phyloP scores from a whole-genome alignment of 2,797 vertebrate species.

The Mus caroli region DNA sequence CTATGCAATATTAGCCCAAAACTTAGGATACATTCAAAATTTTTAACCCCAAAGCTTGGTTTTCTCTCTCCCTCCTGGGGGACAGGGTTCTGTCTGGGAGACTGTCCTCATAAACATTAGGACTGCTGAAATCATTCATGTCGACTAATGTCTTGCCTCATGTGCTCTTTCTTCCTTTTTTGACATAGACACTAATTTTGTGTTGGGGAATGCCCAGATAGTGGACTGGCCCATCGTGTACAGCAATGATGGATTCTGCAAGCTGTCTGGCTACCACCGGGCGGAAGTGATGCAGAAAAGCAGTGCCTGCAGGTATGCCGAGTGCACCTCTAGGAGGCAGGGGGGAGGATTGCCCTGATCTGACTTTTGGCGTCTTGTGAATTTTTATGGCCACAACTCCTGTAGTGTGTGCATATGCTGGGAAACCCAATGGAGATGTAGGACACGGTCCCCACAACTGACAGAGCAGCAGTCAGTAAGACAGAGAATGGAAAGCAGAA shows the following conservation, averaged over 20 bases:
- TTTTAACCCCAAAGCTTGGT: not conserved
- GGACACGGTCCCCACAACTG: not conserved
- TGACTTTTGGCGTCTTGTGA: not conserved
- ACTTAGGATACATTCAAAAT: slow-evolving; percentile 15
- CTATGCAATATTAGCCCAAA: no score
- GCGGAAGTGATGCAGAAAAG: slow-evolving; percentile 99
- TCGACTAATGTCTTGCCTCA: not conserved
- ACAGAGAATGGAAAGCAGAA: not conserved
- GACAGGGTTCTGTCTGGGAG: not conserved
- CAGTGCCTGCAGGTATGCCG: slow-evolving; percentile 97
- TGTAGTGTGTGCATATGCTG: not conserved
- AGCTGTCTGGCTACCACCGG: slow-evolving; percentile 96
- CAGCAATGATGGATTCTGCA: slow-evolving; percentile 99
- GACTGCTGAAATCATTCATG: slow-evolving; percentile 14
- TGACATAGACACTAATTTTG: slow-evolving; percentile 97
- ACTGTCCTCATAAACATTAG: not conserved
- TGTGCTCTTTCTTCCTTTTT: slow-evolving; percentile 74
- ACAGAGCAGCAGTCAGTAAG: not conserved
- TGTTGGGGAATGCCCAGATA: slow-evolving; percentile 98
- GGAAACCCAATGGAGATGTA: not conserved
- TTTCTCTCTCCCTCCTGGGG: not conserved
- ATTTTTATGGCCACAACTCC: not conserved
- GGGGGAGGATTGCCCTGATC: not conserved
- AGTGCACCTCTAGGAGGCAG: slow-evolving; percentile 14
- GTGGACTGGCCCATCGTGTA: slow-evolving; percentile 99